A percentile compares a stretch with the other conserved stretches of the same genome.
Conservation (phyloP, 2,888 invertebrate genomes). For the Cerastoderma edule region DNA sequence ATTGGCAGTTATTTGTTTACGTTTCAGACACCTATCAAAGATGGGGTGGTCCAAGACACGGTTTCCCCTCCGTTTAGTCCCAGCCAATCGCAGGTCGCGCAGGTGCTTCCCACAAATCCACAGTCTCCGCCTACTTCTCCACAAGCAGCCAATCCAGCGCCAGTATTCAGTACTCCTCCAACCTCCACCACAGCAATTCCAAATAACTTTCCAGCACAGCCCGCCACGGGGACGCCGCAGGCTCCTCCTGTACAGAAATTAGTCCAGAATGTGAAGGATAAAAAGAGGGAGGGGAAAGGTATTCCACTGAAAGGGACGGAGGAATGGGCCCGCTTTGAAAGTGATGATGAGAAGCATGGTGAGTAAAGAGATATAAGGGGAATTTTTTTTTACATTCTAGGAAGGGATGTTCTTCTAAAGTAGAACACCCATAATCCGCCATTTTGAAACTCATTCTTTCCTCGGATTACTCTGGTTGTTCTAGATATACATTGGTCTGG, state of each 20-base stretch:
- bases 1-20: slow-evolving; percentile 9
- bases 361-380: neutral
- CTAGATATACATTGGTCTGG: no score
- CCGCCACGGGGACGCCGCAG: neutral
- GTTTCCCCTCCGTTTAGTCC: slow-evolving; percentile 74
- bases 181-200: slow-evolving; percentile 68
- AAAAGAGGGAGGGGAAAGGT: slow-evolving; percentile 2
- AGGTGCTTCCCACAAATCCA: slow-evolving; percentile 43
- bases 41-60: slow-evolving; percentile 65
- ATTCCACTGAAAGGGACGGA: slow-evolving; percentile 48
- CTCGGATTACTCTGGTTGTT: no score
- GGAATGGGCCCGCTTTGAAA: slow-evolving; percentile 58
- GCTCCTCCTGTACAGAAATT: slow-evolving; percentile 11
- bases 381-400: neutral
- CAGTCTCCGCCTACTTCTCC: slow-evolving; percentile 55
- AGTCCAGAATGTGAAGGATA: slow-evolving; percentile 12
- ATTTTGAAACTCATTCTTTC: no score
- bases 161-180: slow-evolving; percentile 47
- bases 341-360: slow-evolving; percentile 62
- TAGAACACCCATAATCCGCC: no score
- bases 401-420: no score
- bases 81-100: slow-evolving; percentile 33
- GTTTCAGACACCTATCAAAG: slow-evolving; percentile 63
- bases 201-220: slow-evolving; percentile 31
- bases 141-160: slow-evolving; percentile 35